Evolutionary conservation across 2,113 vertebrate genomes (phyloP).

Genomic region (Protobothrops mucrosquamatus): DNA sequence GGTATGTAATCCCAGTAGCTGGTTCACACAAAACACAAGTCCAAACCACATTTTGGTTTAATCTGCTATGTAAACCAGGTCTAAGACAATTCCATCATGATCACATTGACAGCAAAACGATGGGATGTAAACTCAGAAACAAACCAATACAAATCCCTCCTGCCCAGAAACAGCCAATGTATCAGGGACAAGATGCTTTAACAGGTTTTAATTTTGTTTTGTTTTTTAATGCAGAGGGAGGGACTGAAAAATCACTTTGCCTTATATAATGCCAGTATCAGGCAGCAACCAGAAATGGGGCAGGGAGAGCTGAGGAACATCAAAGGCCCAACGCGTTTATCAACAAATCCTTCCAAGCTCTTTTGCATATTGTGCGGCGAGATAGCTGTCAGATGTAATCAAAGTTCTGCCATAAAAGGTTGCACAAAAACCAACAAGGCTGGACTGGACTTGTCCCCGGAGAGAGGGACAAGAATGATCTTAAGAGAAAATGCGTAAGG

Average conservation of each 20-base stretch:
- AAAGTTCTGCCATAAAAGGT: constrained; percentile 63
- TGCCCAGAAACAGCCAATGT: background rate
- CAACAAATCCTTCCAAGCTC: constrained; percentile 65
- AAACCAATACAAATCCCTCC: background rate
- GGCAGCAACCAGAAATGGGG: constrained; percentile 39
- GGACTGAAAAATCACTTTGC: background rate
- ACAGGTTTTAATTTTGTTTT: background rate
- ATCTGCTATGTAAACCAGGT: background rate
- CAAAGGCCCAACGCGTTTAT: constrained; percentile 65
- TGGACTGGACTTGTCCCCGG: constrained; percentile 64
- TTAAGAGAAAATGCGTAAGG: constrained; percentile 47
- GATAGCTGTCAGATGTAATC: constrained; percentile 67
- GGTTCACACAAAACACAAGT: background rate
- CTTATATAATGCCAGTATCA: background rate
- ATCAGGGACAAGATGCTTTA: background rate
- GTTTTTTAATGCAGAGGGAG: background rate
- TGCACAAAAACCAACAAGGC: constrained; percentile 62
- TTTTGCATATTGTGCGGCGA: constrained; percentile 65
- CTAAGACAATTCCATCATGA: background rate
- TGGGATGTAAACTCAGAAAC: background rate
- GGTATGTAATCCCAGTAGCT: background rate
- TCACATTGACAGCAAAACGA: background rate
- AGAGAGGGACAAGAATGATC: constrained; percentile 54
- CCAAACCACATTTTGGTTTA: background rate
- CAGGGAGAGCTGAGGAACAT: constrained; percentile 58